Conservation (phyloP, 2,888 invertebrate genomes). For the Carabus problematicus region DNA sequence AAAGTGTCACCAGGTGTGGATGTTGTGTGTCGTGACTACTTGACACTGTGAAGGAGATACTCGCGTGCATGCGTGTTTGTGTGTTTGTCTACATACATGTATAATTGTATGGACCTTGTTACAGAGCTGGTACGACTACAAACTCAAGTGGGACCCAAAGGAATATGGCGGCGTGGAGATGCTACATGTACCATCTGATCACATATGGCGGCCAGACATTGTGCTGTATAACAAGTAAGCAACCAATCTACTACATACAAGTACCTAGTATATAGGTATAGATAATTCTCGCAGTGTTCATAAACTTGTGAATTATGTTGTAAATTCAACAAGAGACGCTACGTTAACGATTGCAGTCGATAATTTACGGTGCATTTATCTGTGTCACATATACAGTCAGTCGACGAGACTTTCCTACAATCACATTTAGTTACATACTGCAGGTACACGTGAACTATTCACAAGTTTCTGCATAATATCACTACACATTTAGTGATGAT, state of each 20-base stretch:
- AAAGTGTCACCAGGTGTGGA: no score
- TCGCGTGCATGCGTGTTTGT: not conserved
- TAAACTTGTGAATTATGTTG: no score
- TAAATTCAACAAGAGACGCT: no score
- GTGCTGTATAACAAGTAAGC: constrained; percentile 83
- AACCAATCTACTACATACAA: not conserved
- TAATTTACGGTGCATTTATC: no score
- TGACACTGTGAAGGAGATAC: not conserved
- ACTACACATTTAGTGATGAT: no score
- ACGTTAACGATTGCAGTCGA: no score
- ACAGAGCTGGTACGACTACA: constrained; percentile 87
- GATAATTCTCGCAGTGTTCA: not conserved
- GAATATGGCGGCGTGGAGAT: constrained; percentile 86
- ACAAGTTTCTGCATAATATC: no score
- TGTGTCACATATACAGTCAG: no score
- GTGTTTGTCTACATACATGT: not conserved
- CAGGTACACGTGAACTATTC: no score
- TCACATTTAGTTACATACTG: no score
- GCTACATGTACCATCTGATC: constrained; percentile 85
- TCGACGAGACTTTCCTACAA: no score
- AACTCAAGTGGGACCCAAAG: constrained; percentile 84
- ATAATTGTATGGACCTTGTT: constrained; percentile 49
- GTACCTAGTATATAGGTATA: not conserved
- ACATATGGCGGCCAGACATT: constrained; percentile 85
- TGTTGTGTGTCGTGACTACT: not conserved